These are phyloP conservation scores for Mimumesa dahlbomi DNA, from an alignment of 2,888 invertebrate genomes.

Conservation along the genomic window DNA sequence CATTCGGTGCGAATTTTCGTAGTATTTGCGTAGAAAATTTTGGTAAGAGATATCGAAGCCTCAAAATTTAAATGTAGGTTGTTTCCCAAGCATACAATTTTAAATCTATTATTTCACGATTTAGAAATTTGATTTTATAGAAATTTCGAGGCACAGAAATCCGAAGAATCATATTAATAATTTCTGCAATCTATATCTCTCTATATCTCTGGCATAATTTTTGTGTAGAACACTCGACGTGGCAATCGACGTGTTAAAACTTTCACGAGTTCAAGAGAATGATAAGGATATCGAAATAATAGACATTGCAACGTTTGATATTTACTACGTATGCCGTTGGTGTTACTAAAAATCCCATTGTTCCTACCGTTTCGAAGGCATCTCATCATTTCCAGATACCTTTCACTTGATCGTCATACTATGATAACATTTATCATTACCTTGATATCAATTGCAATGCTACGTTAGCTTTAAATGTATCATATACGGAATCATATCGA, in stretches of 20 bases:
- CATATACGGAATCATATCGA: constrained; percentile 54
- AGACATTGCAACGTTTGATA: constrained; percentile 34
- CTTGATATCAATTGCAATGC: constrained; percentile 47
- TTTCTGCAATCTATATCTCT: too few relatives aligned
- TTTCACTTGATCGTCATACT: constrained; percentile 16
- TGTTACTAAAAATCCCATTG: constrained; percentile 52
- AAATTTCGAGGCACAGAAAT: too few relatives aligned
- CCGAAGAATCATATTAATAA: too few relatives aligned
- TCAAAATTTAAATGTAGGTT: too few relatives aligned
- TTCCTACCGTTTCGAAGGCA: constrained; percentile 55
- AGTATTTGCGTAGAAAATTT: too few relatives aligned
- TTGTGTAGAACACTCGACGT: too few relatives aligned
- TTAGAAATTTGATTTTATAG: too few relatives aligned
- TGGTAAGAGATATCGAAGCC: too few relatives aligned
- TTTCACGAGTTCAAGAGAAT: constrained; percentile 1
- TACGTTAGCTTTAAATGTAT: constrained; percentile 64
- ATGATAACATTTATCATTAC: constrained; percentile 36
- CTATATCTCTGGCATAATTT: too few relatives aligned
- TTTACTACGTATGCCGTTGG: constrained; percentile 42
- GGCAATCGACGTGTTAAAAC: not conserved
- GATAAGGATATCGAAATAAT: constrained; percentile 11
- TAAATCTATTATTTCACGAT: too few relatives aligned
- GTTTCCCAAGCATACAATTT: too few relatives aligned
- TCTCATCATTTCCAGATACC: constrained; percentile 32
- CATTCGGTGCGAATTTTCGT: too few relatives aligned